phyloP scores from a whole-genome alignment of 2,113 vertebrate genomes.

The Larimichthys polyactis region DNA sequence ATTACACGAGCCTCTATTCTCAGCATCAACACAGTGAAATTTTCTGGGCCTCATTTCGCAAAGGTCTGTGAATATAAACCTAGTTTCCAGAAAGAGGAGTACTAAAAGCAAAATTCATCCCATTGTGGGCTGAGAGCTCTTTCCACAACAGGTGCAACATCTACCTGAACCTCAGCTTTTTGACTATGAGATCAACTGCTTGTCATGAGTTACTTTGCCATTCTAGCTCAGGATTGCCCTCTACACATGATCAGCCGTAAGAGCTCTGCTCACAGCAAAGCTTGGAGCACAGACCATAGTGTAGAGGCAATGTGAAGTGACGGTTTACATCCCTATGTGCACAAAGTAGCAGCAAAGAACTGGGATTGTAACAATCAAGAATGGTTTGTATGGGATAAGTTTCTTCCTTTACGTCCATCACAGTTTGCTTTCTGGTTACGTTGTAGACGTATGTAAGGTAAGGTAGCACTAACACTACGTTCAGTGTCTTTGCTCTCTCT shows the following conservation, averaged over 20 bases:
- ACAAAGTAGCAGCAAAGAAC: background rate
- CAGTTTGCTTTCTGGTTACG: background rate
- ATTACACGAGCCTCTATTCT: conserved; percentile 48
- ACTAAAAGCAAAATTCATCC: conserved; percentile 18
- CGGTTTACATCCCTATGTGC: background rate
- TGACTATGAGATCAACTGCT: conserved; percentile 1
- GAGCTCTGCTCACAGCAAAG: conserved; percentile 14
- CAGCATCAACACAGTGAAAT: conserved; percentile 23
- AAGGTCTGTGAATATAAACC: conserved; percentile 40
- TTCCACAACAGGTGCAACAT: conserved; percentile 36
- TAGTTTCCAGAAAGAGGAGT: conserved; percentile 11
- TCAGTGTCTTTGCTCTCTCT: background rate
- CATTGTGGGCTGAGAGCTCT: conserved; percentile 33
- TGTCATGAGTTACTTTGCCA: conserved; percentile 4
- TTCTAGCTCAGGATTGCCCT: conserved; percentile 2
- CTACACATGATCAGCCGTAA: conserved; percentile 6
- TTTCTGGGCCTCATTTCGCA: conserved; percentile 31
- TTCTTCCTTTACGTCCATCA: background rate
- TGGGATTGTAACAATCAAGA: background rate
- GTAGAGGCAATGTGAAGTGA: background rate
- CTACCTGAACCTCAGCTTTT: conserved; percentile 16
- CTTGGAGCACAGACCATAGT: background rate
- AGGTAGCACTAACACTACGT: background rate
- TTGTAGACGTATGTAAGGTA: background rate
- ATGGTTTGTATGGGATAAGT: background rate